Conservation (phyloP, 2,113 vertebrate species). For the Dipodomys spectabilis region DNA sequence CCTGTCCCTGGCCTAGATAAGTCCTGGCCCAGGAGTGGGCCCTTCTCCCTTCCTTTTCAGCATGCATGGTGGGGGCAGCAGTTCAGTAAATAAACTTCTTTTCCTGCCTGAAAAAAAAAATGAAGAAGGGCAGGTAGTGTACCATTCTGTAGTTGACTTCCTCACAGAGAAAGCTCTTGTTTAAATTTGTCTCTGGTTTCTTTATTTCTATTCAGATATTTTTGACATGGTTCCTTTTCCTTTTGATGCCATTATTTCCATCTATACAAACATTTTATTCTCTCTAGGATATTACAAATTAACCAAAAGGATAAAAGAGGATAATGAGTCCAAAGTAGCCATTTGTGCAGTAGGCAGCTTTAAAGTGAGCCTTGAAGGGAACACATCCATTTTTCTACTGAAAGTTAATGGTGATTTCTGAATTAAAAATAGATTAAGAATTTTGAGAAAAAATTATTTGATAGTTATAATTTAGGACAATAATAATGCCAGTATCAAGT, state of each 20-base stretch:
- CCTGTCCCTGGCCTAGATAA: too few relatives aligned
- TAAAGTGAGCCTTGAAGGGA: neutral
- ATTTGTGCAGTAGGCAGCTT: neutral
- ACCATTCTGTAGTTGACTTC: neutral
- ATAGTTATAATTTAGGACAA: slow-evolving; percentile 8
- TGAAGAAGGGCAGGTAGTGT: too few relatives aligned
- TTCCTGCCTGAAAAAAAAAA: too few relatives aligned
- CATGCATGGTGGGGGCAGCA: too few relatives aligned
- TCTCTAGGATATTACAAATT: neutral
- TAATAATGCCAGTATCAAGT: neutral
- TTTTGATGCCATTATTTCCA: neutral
- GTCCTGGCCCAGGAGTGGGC: too few relatives aligned
- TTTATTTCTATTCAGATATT: slow-evolving; percentile 5
- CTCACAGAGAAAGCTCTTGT: neutral
- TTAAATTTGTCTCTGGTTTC: neutral
- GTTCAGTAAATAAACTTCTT: too few relatives aligned
- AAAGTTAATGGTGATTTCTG: slow-evolving; percentile 30
- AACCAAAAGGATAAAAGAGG: slow-evolving; percentile 42
- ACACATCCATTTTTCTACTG: neutral
- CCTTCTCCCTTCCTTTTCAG: too few relatives aligned
- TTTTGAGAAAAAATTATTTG: slow-evolving; percentile 17
- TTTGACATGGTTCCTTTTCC: neutral
- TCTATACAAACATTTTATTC: neutral
- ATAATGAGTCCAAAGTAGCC: slow-evolving; percentile 52
- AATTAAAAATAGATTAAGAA: slow-evolving; percentile 35